Conservation (phyloP, 2,888 invertebrate genomes). For the Thymelicus sylvestris region DNA sequence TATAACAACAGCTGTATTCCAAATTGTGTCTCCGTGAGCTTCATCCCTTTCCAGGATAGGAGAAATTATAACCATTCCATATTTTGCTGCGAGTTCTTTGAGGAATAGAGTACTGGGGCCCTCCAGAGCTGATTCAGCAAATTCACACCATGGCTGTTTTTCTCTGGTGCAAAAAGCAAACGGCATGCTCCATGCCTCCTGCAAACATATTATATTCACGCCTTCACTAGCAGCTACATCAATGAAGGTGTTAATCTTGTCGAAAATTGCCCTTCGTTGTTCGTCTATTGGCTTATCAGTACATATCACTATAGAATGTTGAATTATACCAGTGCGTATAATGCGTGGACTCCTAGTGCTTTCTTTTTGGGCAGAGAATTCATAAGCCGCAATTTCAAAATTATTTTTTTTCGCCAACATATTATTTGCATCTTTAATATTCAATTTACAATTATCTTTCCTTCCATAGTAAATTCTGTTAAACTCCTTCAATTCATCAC, state of each 20-base stretch:
- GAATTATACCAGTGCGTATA: constrained; percentile 94
- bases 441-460: constrained; percentile 80
- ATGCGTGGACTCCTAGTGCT: constrained; percentile 88
- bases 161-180: constrained; percentile 99
- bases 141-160: constrained; percentile 98
- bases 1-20: constrained; percentile 98
- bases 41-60: constrained; percentile 98
- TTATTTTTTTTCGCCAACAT: constrained; percentile 79
- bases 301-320: constrained; percentile 91
- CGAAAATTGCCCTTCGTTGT: constrained; percentile 91
- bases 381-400: constrained; percentile 91
- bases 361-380: constrained; percentile 88
- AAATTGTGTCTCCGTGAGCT: constrained; percentile 93
- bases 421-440: constrained; percentile 76
- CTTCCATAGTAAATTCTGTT: constrained; percentile 92
- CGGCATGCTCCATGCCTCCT: constrained; percentile 99
- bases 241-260: constrained; percentile 90
- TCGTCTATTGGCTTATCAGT: constrained; percentile 90
- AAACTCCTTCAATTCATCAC: constrained; percentile 86
- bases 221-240: constrained; percentile 90
- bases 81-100: constrained; percentile 89
- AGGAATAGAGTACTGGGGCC: constrained; percentile 95
- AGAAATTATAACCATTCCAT: constrained; percentile 97
- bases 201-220: constrained; percentile 96
- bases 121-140: constrained; percentile 94